Percentiles rank a stretch among this genome's conserved stretches.
These are phyloP conservation scores for Antechinus stuartii DNA, from an alignment of 2,113 vertebrate species.

Conservation along the genomic window DNA sequence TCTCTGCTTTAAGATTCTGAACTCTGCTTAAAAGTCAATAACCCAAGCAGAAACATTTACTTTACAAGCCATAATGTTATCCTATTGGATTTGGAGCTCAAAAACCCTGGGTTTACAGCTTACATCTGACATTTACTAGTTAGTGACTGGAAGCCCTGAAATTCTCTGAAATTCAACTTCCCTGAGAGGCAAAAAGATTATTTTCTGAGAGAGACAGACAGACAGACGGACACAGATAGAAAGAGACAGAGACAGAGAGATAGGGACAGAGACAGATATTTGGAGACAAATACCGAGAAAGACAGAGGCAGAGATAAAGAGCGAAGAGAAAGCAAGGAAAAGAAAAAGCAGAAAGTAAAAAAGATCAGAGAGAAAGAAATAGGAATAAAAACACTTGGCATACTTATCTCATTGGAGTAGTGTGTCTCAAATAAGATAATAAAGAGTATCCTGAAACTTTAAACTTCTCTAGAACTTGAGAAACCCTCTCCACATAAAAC, in stretches of 20 bases:
- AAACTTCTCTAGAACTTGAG: background rate
- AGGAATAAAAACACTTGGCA: background rate
- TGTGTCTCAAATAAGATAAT: background rate
- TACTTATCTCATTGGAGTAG: background rate
- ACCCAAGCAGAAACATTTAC: background rate
- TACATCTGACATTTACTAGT: background rate
- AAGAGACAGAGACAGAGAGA: no score
- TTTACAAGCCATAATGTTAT: background rate
- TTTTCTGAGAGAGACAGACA: no score
- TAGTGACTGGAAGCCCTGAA: background rate
- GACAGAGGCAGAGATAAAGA: no score
- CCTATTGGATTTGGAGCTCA: background rate
- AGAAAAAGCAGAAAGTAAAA: no score
- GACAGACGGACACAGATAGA: no score
- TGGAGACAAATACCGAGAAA: no score
- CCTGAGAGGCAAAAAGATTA: background rate
- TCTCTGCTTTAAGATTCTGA: background rate
- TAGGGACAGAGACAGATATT: no score
- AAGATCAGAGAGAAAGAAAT: background rate
- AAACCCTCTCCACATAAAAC: background rate
- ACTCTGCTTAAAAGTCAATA: background rate
- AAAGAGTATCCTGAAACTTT: background rate
- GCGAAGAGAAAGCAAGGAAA: no score
- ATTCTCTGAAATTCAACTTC: background rate
- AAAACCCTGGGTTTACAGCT: background rate